phyloP scores from a whole-genome alignment of 1,140 invertebrate genomes.

The Megalonaias nervosa region DNA sequence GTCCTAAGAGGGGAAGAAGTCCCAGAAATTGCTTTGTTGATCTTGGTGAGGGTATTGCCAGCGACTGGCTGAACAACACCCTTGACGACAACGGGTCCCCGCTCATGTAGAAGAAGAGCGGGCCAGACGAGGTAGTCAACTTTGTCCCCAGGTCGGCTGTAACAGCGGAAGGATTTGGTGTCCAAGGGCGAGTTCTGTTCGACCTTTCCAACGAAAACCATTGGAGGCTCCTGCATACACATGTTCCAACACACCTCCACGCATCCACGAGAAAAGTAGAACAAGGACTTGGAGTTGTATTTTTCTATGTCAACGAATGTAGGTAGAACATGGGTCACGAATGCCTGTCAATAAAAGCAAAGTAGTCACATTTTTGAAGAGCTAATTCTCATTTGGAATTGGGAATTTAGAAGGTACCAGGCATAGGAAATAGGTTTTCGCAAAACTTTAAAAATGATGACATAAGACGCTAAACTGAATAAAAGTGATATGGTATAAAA shows the following conservation, averaged over 20 bases:
- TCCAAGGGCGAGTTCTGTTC: conserved; percentile 19
- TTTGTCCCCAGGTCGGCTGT: conserved; percentile 18
- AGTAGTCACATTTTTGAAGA: neutral
- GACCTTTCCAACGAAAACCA: conserved; percentile 25
- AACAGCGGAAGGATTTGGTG: conserved; percentile 19
- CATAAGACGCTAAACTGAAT: too few species aligned
- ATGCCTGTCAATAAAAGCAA: conserved; percentile 18
- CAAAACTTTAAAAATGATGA: too few species aligned
- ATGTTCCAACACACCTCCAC: conserved; percentile 28
- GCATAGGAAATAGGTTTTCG: too few species aligned
- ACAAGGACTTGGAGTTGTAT: neutral
- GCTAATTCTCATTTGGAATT: neutral
- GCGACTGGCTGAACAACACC: conserved; percentile 28
- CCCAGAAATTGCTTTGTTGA: too few species aligned
- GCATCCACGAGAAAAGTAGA: conserved; percentile 13
- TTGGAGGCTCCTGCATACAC: conserved; percentile 34
- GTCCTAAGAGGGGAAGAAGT: too few species aligned
- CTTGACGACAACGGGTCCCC: conserved; percentile 13
- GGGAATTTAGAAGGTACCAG: neutral
- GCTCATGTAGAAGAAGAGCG: conserved; percentile 12
- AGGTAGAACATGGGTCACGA: conserved; percentile 18
- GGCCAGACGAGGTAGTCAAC: conserved; percentile 35
- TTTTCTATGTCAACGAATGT: conserved; percentile 22
- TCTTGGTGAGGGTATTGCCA: too few species aligned
- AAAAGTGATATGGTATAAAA: too few species aligned